Base-by-base conservation (phyloP, 2,113 vertebrate species). In the Vidua macroura region DNA sequence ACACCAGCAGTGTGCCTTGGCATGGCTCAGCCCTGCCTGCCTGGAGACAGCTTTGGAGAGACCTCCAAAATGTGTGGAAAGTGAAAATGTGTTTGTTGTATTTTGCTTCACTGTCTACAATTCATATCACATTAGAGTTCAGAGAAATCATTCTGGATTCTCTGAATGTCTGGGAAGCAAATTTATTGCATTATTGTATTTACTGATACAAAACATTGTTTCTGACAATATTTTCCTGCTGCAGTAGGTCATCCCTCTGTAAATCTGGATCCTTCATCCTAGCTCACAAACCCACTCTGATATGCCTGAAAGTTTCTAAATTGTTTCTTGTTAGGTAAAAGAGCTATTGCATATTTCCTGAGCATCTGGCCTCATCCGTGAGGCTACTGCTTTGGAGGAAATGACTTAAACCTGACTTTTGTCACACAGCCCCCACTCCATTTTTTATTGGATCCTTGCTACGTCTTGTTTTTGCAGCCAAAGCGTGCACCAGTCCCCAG, bases 1-100 rank as follows among this genome's bases (percentile, higher is more conserved):
- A 0, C 1, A 6, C 14, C 49, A 22, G 9, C 1, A 0, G 10
- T 23, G 2, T 8, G 23, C 33, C 7, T 1, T n/a, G 25, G 15
- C 64, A 27, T 1, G 20, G 63, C 53, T 49, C 53, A 60, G 67
- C 49, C 67, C 62, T 55, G 33, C 35, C 48, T 52, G 86, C 72
- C 16, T 35, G 39, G 10, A 19, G 22, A 11, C 35, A 46, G 56
- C 41, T 41, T 15, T 41, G 53, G 20, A 53, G 53, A 33, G 24
- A 35, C 14, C 41, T 49, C 48, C 63, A 83, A 46, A 83, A 41
- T 2, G 1, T 13, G 13, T 25, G 11, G 37, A 22, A 92, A 49
- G 13, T 48, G 24, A 15, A 64, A 72, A 58, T n/a, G 18, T 1
- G 1, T 52, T 68, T 31, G 17, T 10, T 72, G 68, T 68, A 19